A percentile compares a stretch with the other conserved stretches of the same genome.
Conservation (phyloP, 2,888 invertebrate species). For the Girardia tigrina region DNA sequence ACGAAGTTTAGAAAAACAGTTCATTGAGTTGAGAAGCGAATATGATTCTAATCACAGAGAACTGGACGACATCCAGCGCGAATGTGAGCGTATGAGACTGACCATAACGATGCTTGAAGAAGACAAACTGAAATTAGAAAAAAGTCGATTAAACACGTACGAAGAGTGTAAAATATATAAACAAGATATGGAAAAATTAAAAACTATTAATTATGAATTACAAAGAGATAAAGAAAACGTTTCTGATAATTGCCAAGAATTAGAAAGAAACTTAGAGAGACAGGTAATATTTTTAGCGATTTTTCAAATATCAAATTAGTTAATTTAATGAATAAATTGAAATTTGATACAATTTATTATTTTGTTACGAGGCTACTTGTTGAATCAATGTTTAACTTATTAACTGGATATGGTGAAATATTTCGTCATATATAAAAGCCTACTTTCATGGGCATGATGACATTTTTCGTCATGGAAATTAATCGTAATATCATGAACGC, state of each 20-base stretch:
- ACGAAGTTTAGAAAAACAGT: conserved; percentile 23
- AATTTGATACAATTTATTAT: no score
- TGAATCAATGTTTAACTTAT: no score
- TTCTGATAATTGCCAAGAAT: conserved; percentile 64
- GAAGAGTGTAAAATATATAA: conserved; percentile 47
- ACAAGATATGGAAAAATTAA: conserved; percentile 38
- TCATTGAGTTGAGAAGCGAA: conserved; percentile 7
- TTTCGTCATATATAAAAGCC: no score
- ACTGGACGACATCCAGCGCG: conserved; percentile 44
- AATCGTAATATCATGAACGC: no score
- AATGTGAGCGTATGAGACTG: conserved; percentile 45
- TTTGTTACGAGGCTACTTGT: no score
- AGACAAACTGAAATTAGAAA: conserved; percentile 48
- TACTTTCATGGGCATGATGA: no score
- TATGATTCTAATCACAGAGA: conserved; percentile 39
- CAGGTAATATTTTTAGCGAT: conserved; percentile 35
- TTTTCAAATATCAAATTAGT: no score
- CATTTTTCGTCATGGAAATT: no score
- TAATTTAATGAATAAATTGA: no score
- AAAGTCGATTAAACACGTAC: conserved; percentile 44
- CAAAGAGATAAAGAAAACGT: conserved; percentile 67
- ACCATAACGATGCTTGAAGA: conserved; percentile 40
- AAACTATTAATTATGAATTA: conserved; percentile 53
- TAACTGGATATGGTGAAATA: no score
- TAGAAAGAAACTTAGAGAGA: conserved; percentile 57